Evolutionary conservation across 1,140 invertebrate species (phyloP), one percentile per base, ranked within the genome.

Genomic region (Phthorimaea operculella): DNA sequence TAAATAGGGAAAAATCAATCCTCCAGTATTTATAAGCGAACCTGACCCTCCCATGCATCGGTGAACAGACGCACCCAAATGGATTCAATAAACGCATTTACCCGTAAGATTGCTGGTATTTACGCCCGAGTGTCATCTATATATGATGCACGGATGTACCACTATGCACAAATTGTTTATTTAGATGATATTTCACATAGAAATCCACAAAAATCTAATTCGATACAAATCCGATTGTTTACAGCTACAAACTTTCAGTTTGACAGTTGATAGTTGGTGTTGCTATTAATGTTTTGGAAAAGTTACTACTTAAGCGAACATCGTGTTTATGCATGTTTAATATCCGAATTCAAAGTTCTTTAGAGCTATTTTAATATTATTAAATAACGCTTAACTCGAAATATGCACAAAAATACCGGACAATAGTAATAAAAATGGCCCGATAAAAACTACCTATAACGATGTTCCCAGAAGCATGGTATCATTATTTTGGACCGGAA

Each of bases 1-100:
- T 79, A 84, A 84, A 83, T 83, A 83, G 72, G 61, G 54, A 78
- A 82, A 80, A 84, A 84, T 84, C 81, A 83, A 84, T 84, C 66
- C 64, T 64, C 68, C 58, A 60, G 51, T 64, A 71, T 79, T 79
- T 67, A 59, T 63, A 60, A 58, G 67, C 64, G 68, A 66, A 63
- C 66, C 59, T 61, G 57, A 70, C 68, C 74, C 66, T 52, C 70
- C 68, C 72, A 84, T 83, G 81, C 81, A 81, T 77, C 68, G 64
- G 64, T 79, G 74, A 70, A 59, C 68, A 66, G 59, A 60, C 60
- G 59, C 60, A 61, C 60, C 63, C 61, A 58, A 62, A 66, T 59
- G 69, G 64, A 66, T 64, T 57, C 66, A 66, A 70, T 58, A 48
- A 60, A 79, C 60, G 58, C 75, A 81, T 74, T 84, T 84, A 83